A percentile compares a stretch with the other conserved stretches of the same genome.
These are phyloP conservation scores for Gisinianus flammeolus DNA, from an alignment of 2,888 invertebrate genomes.

Conservation along the genomic window DNA sequence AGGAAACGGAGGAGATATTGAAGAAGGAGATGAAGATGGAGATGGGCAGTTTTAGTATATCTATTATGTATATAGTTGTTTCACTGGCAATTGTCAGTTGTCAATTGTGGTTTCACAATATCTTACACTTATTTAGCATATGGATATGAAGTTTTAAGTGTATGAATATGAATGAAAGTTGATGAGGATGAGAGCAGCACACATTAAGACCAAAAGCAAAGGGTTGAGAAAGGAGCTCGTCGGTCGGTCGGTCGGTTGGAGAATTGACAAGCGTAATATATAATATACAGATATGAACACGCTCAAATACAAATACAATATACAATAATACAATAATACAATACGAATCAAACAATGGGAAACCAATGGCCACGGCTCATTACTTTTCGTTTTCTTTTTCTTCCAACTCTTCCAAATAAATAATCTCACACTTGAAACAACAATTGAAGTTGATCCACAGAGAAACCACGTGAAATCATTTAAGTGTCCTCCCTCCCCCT, in stretches of 20 bases:
- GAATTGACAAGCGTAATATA: constrained; percentile 31
- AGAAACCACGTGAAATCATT: background rate
- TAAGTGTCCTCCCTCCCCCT: no score
- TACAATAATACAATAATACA: no score
- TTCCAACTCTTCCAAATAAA: no score
- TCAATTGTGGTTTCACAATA: background rate
- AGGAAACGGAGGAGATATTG: no score
- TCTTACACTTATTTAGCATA: no score
- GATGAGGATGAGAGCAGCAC: background rate
- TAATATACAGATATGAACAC: no score
- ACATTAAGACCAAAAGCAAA: background rate
- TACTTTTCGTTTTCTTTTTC: constrained; percentile 34
- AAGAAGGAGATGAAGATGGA: no score
- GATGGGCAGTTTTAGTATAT: no score
- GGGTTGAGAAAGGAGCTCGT: background rate
- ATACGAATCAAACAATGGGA: constrained; percentile 21
- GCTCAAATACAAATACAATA: no score
- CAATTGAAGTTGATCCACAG: constrained; percentile 5
- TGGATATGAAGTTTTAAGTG: no score
- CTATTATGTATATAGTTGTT: no score
- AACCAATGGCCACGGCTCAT: constrained; percentile 45
- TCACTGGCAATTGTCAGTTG: background rate
- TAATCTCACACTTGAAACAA: constrained; percentile 40
- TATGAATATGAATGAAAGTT: no score
- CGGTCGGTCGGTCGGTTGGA: background rate